These are phyloP conservation scores for Drosophila yakuba DNA, from an alignment of 1,140 invertebrate species.

Conservation along the genomic window DNA sequence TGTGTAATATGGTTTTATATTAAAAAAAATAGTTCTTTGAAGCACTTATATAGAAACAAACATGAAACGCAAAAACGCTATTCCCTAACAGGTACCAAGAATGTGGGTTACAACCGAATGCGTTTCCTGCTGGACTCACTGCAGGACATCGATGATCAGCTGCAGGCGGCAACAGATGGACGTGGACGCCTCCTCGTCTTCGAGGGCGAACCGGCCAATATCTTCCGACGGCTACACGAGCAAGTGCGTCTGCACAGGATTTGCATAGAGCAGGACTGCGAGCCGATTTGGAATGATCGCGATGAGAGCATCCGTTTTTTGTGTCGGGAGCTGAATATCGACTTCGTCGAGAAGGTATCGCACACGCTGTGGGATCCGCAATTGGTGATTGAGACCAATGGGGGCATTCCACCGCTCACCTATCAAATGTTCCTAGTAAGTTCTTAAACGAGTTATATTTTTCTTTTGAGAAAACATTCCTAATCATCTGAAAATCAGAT, in stretches of 20 bases:
- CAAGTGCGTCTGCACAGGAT: constrained; percentile 86
- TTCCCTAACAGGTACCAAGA: constrained; percentile 86
- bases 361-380: constrained; percentile 91
- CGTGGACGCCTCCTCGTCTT: constrained; percentile 87
- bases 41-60: too few relatives aligned
- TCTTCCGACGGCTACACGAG: constrained; percentile 87
- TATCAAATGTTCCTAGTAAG: constrained; percentile 90
- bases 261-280: constrained; percentile 90
- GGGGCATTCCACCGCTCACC: constrained; percentile 89
- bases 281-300: constrained; percentile 89
- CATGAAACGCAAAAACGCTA: too few relatives aligned
- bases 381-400: constrained; percentile 88
- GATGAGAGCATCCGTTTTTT: constrained; percentile 87
- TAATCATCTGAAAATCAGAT: too few relatives aligned
- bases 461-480: too few relatives aligned
- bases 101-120: constrained; percentile 89
- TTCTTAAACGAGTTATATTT: neutral
- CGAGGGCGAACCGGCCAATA: constrained; percentile 88
- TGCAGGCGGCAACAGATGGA: constrained; percentile 85
- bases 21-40: too few relatives aligned
- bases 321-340: constrained; percentile 86
- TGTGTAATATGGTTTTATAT: too few relatives aligned
- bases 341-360: constrained; percentile 87
- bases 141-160: constrained; percentile 88
- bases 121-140: constrained; percentile 90